These are phyloP conservation scores for Calameuta idolon DNA, from an alignment of 2,888 invertebrate species.

Conservation along the genomic window DNA sequence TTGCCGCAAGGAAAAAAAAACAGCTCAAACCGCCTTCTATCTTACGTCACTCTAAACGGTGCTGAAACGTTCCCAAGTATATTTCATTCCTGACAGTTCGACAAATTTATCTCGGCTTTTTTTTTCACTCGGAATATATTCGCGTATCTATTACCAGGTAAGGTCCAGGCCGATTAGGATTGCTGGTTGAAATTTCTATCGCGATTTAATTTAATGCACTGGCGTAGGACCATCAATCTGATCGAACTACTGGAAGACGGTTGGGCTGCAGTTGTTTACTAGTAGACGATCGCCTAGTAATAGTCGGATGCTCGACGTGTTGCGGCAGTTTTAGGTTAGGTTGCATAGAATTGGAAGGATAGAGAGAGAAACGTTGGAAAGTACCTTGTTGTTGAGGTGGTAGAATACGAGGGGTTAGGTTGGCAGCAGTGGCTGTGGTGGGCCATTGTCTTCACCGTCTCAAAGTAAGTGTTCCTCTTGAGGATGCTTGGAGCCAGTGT, in stretches of 20 bases:
- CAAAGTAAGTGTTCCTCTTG: constrained; percentile 21
- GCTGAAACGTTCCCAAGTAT: background rate
- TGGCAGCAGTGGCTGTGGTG: background rate
- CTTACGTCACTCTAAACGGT: background rate
- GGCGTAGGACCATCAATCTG: constrained; percentile 15
- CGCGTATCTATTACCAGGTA: background rate
- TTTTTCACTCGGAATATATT: background rate
- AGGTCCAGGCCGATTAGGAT: background rate
- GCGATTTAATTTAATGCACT: background rate
- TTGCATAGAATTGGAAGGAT: background rate
- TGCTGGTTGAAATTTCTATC: background rate
- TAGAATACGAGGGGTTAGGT: background rate
- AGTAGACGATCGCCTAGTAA: constrained; percentile 18
- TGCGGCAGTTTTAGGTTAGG: background rate
- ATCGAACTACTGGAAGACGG: constrained; percentile 15
- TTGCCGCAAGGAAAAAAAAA: background rate
- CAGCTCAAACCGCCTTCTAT: background rate
- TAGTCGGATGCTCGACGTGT: constrained; percentile 17
- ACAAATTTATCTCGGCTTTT: background rate
- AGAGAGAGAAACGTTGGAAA: background rate
- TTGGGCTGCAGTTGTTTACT: constrained; percentile 20
- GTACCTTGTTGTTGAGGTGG: background rate
- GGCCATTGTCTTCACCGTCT: constrained; percentile 13
- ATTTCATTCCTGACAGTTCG: background rate
- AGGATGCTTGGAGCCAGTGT: constrained; percentile 11